A percentile compares a stretch with the other conserved stretches of the same genome.
Conservation (phyloP, 2,113 vertebrate species). For the Dissostichus mawsoni region DNA sequence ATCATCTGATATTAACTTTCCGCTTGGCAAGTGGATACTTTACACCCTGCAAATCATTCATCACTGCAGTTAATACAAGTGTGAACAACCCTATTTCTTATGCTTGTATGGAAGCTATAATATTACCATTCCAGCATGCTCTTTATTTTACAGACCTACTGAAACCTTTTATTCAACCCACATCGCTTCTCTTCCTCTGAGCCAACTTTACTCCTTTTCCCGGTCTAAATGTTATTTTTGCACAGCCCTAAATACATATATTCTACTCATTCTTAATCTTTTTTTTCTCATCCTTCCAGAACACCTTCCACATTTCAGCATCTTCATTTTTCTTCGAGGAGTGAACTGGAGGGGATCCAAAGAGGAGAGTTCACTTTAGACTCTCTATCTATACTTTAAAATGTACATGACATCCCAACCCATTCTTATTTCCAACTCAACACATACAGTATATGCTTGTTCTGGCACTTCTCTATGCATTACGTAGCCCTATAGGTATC, state of each 20-base stretch:
- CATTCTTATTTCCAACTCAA: no score
- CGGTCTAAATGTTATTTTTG: constrained; percentile 13
- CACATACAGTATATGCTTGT: no score
- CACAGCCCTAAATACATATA: neutral
- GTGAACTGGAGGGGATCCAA: neutral
- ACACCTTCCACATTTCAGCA: neutral
- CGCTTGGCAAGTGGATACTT: constrained; percentile 5
- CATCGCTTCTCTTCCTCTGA: constrained; percentile 3
- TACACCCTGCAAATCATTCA: constrained; percentile 42
- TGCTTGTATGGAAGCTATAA: constrained; percentile 12
- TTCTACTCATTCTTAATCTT: neutral
- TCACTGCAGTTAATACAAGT: constrained; percentile 15
- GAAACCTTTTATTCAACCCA: constrained; percentile 5
- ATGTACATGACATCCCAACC: neutral
- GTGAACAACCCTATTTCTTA: no score
- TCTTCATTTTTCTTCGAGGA: neutral
- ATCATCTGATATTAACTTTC: neutral
- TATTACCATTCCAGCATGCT: neutral
- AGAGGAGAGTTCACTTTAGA: neutral
- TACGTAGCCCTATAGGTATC: no score
- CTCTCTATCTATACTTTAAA: neutral
- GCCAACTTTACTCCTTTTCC: neutral
- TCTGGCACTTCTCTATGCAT: no score
- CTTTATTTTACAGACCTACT: neutral
- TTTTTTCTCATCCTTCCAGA: neutral